phyloP scores from a whole-genome alignment of 2,113 vertebrate genomes.

The Chelonoidis abingdonii region DNA sequence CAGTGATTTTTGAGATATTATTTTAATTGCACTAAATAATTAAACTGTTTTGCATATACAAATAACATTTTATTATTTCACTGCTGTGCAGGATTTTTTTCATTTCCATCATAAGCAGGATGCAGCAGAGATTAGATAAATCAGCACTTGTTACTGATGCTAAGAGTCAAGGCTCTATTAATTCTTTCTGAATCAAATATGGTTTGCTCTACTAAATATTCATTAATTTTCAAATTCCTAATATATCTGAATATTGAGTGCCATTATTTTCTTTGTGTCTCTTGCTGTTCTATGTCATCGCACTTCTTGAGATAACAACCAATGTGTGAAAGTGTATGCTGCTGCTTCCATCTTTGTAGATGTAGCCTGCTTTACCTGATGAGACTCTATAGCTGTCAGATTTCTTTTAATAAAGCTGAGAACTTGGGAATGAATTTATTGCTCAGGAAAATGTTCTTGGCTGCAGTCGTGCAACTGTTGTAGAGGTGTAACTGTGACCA shows the following conservation, averaged over 20 bases:
- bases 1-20: conserved; percentile 62
- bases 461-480: background rate
- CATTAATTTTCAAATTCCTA: conserved; percentile 25
- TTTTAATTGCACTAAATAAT: conserved; percentile 74
- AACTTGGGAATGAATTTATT: background rate
- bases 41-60: conserved; percentile 49
- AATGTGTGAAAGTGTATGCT: background rate
- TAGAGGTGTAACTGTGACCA: background rate
- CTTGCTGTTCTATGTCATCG: conserved; percentile 30
- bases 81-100: background rate
- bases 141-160: conserved; percentile 28
- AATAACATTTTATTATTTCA: conserved; percentile 59
- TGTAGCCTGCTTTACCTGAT: background rate
- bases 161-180: conserved; percentile 28
- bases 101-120: conserved; percentile 15
- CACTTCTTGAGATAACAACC: conserved; percentile 28
- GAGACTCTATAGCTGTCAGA: background rate
- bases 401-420: background rate
- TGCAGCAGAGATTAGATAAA: conserved; percentile 53
- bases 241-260: conserved; percentile 35
- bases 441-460: background rate
- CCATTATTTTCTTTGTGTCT: background rate
- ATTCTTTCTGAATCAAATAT: conserved; percentile 36
- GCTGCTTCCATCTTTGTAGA: conserved; percentile 1
- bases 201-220: conserved; percentile 10